Conservation (phyloP, 1,140 invertebrate species). For the Aplysia californica region DNA sequence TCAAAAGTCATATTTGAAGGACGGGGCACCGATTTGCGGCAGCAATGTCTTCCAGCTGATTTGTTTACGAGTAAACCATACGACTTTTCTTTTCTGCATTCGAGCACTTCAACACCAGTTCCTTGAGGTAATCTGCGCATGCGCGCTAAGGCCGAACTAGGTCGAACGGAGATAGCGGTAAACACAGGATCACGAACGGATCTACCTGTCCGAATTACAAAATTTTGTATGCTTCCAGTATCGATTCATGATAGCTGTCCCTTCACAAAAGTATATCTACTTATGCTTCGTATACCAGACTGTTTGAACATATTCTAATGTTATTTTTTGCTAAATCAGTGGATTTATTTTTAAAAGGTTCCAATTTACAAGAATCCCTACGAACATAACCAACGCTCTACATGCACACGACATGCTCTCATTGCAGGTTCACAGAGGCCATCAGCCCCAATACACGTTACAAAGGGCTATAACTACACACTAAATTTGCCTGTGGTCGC, state of each 20-base stretch:
- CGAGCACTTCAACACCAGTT: slow-evolving; percentile 24
- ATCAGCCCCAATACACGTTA: no score
- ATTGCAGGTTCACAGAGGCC: no score
- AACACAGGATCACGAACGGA: slow-evolving; percentile 12
- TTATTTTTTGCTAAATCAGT: no score
- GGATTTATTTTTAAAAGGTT: no score
- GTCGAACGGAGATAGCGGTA: slow-evolving; percentile 24
- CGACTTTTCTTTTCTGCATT: slow-evolving; percentile 13
- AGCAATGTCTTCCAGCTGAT: neutral
- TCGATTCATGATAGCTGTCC: neutral
- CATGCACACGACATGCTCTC: no score
- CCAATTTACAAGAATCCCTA: no score
- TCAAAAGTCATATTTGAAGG: slow-evolving; percentile 9
- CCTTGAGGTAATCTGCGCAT: slow-evolving; percentile 22
- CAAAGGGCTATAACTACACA: no score
- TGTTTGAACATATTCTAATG: no score
- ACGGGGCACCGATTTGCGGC: neutral
- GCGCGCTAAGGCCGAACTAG: slow-evolving; percentile 19
- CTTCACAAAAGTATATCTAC: no score
- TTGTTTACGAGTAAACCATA: slow-evolving; percentile 4
- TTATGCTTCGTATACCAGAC: no score
- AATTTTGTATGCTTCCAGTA: neutral
- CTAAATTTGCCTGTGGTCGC: no score
- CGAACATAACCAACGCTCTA: no score
- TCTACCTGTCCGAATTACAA: neutral